Evolutionary conservation across 2,797 vertebrate species (phyloP), one percentile per base, ranked within the genome.

Genomic region (Myotis daubentonii): DNA sequence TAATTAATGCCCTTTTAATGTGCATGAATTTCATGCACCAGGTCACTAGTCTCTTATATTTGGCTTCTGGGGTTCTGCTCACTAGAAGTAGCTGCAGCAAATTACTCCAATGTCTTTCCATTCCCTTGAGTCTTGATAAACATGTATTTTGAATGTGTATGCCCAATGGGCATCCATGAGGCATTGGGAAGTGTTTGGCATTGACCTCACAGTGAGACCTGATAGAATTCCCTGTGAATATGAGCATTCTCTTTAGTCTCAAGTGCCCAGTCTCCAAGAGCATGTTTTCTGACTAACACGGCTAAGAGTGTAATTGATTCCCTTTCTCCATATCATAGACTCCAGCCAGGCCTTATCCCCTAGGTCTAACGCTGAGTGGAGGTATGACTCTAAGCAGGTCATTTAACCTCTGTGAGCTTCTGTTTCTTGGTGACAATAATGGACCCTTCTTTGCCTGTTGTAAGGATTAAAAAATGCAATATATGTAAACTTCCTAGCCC

Each of bases 401-500:
- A 15, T 41, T 75, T 79, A 79, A 75, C 78, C 81, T 85, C 41
- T 68, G 16, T 0, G 62, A 82, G 60, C 44, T n/a, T 57, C 38
- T 17, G 16, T 85, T 93, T 81, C 93, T 78, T 75, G 62, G 89
- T 41, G 71, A 60, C 49, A 49, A 20, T 62, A 51, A 47, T 25
- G 55, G 53, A 30, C 38, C 47, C 70, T 84, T 87, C 78, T 70
- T 65, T 30, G 72, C 41, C 65, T 86, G 33, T 83, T 41, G 55
- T 62, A 78, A 92, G 60, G 74, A 82, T 89, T 38, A 80, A 82
- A 82, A 89, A 74, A 44, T 57, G 85, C 79, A 38, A 36, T 36
- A 82, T 16, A 36, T 28, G 41, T 33, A 8, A 82, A 83, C 38
- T 93, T 87, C 60, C 47, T 16, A 93, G 89, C 75, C 60, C 47